phyloP scores from a whole-genome alignment of 2,113 vertebrate species.

The Symphodus melops region DNA sequence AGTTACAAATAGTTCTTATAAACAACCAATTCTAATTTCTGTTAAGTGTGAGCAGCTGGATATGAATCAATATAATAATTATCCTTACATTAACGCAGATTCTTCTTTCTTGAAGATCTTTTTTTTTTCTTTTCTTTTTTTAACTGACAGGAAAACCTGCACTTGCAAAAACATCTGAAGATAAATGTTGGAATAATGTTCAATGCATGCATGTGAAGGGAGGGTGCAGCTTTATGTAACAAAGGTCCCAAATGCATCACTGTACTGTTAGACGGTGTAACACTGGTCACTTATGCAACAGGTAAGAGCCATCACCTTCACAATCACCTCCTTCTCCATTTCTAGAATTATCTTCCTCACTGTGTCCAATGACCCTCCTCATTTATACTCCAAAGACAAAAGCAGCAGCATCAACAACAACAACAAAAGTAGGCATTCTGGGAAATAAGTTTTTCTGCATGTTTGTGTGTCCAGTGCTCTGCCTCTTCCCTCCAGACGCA shows the following conservation, averaged over 20 bases:
- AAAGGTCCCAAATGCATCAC: background rate
- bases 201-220: background rate
- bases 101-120: background rate
- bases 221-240: background rate
- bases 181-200: background rate
- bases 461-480: background rate
- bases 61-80: background rate
- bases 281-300: constrained; percentile 33
- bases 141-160: background rate
- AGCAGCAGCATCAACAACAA: background rate
- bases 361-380: background rate
- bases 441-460: background rate
- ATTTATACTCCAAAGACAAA: background rate
- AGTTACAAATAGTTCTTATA: background rate
- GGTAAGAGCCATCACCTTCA: constrained; percentile 14
- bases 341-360: background rate
- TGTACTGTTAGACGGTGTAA: background rate
- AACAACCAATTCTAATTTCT: background rate
- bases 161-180: background rate
- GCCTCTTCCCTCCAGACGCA: background rate
- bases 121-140: background rate
- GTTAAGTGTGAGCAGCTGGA: background rate
- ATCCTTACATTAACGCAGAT: background rate
- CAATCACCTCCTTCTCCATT: background rate
- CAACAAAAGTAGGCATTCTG: background rate